These are phyloP conservation scores for Eupsittula cactorum DNA, from an alignment of 2,113 vertebrate genomes.

Conservation along the genomic window DNA sequence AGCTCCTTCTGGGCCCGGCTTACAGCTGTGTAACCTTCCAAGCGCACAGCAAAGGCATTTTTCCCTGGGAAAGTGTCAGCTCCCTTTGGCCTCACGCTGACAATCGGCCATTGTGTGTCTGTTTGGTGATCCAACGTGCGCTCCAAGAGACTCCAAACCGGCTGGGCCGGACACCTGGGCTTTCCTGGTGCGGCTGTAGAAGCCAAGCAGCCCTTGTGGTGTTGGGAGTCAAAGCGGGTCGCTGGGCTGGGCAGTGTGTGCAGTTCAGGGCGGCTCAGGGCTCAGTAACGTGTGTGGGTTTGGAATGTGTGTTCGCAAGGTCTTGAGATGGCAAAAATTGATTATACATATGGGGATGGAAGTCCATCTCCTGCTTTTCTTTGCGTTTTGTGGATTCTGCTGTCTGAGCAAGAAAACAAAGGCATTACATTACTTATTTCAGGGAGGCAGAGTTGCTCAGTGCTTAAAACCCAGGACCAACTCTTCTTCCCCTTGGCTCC, in stretches of 20 bases:
- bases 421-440: not conserved
- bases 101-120: not conserved
- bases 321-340: not conserved
- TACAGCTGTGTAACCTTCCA: slow-evolving; percentile 54
- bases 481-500: not conserved
- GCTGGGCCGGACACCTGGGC: slow-evolving; percentile 1
- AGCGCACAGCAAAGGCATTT: slow-evolving; percentile 40
- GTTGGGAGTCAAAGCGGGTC: not conserved
- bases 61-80: slow-evolving; percentile 50
- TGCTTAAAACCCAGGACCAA: not conserved
- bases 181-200: not conserved
- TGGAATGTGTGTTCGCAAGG: not conserved
- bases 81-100: slow-evolving; percentile 18
- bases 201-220: not conserved
- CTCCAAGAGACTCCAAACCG: not conserved
- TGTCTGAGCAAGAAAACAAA: not conserved
- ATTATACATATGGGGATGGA: not conserved
- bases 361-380: not conserved
- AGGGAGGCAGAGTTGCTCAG: not conserved
- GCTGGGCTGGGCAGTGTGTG: not conserved
- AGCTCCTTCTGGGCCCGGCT: not conserved
- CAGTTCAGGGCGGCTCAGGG: not conserved
- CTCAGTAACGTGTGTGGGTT: not conserved
- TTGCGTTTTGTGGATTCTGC: not conserved
- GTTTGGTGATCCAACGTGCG: rapidly evolving